Base-by-base conservation (phyloP, 2,113 vertebrate species). In the Rhinolophus ferrumequinum region DNA sequence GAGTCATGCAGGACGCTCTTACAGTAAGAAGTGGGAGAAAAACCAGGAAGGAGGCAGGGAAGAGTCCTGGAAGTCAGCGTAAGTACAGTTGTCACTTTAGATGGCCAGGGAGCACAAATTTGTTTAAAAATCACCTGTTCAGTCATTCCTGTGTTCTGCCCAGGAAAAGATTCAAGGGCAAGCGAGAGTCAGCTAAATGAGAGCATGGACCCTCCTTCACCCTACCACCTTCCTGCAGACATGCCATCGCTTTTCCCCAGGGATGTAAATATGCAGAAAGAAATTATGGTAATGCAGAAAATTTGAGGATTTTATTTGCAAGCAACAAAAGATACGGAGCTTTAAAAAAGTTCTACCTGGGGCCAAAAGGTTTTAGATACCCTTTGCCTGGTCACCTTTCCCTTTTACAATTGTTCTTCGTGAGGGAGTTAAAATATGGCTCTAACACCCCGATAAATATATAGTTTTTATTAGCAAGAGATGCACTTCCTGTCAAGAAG, bases 381-480 rank as follows among this genome's bases (percentile, higher is more conserved):
- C 5, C 35, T 44, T 8, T 72, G 35, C 52, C 30, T 44, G 30
- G 26, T 7, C 0, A 41, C 19, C 30, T 60, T 54, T 70, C 9
- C 66, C 33, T 56, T n/a, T 80, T 15, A 21, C 2, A 52, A 35
- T 60, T 1, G 1, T 8, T 44, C 2, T 50, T 93, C 13, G 2
- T 5, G 8, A 19, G 3, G 13, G 22, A n/a, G 72, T 47, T 90
- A 35, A 86, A 92, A 60, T 12, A 38, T 7, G 47, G 9, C 30
- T 50, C 76, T 21, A 41, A 54, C 33, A 47, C 52, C 47, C 75
- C 8, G 11, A 64, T 47, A 66, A 83, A 95, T 86, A 69, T 41
- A 24, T 13, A 41, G 35, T 82, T 88, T 95, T 83, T 82, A 87
- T 64, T 79, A 92, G 86, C 18, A 81, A 83, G 88, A 93, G 91